Evolutionary conservation across 2,888 invertebrate species (phyloP).

Genomic region (Deilephila elpenor): DNA sequence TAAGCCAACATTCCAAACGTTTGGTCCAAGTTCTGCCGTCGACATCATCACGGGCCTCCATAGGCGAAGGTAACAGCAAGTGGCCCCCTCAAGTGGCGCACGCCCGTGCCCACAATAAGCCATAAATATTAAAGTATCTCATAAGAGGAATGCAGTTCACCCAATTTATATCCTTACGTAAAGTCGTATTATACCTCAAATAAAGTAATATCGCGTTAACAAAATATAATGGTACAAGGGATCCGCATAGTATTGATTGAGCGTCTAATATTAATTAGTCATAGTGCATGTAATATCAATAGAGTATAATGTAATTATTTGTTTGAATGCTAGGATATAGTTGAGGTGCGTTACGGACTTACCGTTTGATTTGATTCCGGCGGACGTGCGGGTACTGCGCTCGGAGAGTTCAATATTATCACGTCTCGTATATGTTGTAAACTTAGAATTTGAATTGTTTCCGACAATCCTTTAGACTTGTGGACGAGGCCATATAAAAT

Average conservation of each 20-base stretch:
- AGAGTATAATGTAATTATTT: not conserved
- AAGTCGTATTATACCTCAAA: slow-evolving; percentile 22
- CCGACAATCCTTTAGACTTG: slow-evolving; percentile 34
- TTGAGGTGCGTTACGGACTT: not conserved
- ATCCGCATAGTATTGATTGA: slow-evolving; percentile 3
- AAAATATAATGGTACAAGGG: not conserved
- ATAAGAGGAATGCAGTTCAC: not conserved
- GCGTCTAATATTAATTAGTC: not conserved
- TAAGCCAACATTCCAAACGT: too few relatives aligned
- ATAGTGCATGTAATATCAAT: not conserved
- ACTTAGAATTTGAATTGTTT: slow-evolving; percentile 26
- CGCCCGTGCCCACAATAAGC: not conserved
- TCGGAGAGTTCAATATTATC: slow-evolving; percentile 36
- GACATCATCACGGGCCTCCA: too few relatives aligned
- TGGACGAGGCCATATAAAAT: slow-evolving; percentile 53
- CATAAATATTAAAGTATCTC: not conserved
- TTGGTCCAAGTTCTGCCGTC: too few relatives aligned
- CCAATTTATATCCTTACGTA: not conserved
- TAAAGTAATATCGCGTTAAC: not conserved
- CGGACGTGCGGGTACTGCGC: slow-evolving; percentile 28
- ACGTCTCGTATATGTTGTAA: slow-evolving; percentile 31
- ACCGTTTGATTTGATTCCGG: not conserved
- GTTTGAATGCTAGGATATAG: not conserved
- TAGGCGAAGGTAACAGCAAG: too few relatives aligned
- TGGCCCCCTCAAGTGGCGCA: too few relatives aligned